Percentiles rank a stretch among this genome's conserved stretches.
Evolutionary conservation across 2,888 invertebrate species (phyloP).

Genomic region (Rosalia funebris): DNA sequence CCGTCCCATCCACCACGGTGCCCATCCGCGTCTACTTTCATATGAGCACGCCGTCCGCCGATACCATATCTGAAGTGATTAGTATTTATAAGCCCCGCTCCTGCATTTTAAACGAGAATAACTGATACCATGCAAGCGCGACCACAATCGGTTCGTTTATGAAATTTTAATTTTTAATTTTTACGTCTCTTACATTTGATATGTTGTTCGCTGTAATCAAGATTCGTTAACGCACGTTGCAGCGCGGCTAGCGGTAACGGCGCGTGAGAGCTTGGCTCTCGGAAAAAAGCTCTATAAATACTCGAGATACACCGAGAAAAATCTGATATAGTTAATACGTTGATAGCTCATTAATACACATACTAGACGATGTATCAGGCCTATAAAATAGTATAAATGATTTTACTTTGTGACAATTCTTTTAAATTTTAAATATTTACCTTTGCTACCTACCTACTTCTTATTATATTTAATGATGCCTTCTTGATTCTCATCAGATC

Average conservation of each 20-base stretch:
- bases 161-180: constrained; percentile 41
- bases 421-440: too few relatives aligned
- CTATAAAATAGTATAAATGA: too few relatives aligned
- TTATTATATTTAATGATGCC: too few relatives aligned
- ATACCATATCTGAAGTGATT: constrained; percentile 48
- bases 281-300: constrained; percentile 39
- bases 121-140: constrained; percentile 44
- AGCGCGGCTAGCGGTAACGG: constrained; percentile 46
- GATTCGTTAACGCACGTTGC: constrained; percentile 48
- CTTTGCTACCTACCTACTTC: too few relatives aligned
- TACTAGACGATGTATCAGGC: too few relatives aligned
- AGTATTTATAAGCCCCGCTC: constrained; percentile 50
- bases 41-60: constrained; percentile 34
- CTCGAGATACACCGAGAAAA: too few relatives aligned
- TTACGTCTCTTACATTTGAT: constrained; percentile 33
- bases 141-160: constrained; percentile 39
- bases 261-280: constrained; percentile 46
- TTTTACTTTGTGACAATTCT: too few relatives aligned
- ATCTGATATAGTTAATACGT: too few relatives aligned
- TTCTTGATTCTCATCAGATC: too few relatives aligned
- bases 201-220: constrained; percentile 42
- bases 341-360: too few relatives aligned
- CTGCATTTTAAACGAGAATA: constrained; percentile 46
- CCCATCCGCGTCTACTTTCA: constrained; percentile 35
- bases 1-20: constrained; percentile 39